phyloP scores from a whole-genome alignment of 2,113 vertebrate genomes.

The Columbina picui region DNA sequence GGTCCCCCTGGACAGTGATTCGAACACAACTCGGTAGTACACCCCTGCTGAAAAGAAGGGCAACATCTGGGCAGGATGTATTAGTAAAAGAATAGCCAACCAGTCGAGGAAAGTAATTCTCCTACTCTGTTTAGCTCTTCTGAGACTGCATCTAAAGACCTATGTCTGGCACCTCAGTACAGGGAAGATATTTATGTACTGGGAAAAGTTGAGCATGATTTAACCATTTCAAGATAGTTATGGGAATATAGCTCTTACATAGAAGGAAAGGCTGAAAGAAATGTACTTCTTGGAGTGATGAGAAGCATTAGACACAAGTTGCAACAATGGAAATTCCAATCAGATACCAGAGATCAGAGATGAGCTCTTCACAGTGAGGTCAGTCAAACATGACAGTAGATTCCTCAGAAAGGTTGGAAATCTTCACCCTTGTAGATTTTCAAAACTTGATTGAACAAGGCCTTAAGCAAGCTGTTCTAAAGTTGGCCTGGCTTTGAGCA shows the following conservation, averaged over 20 bases:
- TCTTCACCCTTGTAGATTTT: background rate
- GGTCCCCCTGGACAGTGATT: background rate
- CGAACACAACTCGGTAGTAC: background rate
- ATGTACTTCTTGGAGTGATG: background rate
- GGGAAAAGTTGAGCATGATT: background rate
- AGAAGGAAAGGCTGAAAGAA: background rate
- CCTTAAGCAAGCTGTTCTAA: background rate
- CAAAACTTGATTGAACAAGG: background rate
- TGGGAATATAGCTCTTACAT: background rate
- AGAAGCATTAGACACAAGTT: background rate
- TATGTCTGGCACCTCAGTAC: background rate
- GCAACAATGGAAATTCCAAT: background rate
- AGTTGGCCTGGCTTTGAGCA: background rate
- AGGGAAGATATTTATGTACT: background rate
- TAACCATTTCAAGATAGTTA: background rate
- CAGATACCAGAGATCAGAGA: background rate
- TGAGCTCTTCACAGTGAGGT: background rate
- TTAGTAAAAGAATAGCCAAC: background rate
- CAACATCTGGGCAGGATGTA: background rate
- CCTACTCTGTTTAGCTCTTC: background rate
- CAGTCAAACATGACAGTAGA: background rate
- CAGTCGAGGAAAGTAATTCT: background rate
- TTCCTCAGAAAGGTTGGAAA: background rate
- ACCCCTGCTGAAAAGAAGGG: background rate
- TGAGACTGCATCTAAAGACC: background rate